Evolutionary conservation across 2,113 vertebrate species (phyloP), one percentile per base, ranked within the genome.

Genomic region (Datnioides undecimradiatus): DNA sequence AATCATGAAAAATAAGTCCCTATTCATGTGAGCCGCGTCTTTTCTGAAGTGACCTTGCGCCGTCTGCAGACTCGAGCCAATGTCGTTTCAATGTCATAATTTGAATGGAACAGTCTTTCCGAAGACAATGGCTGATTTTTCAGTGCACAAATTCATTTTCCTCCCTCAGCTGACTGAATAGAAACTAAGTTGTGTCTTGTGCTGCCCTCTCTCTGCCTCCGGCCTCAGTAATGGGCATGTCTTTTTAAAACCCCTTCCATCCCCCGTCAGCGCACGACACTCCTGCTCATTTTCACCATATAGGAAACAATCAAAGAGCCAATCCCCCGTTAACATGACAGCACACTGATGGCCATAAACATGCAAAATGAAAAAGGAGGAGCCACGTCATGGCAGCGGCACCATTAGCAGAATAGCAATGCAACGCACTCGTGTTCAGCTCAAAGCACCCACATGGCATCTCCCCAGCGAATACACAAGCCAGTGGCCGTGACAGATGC

Each of bases 81-180:
- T 78, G 83, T 82, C 64, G 17, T 73, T 86, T 68, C 79, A 90
- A 85, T 90, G 88, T 91, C 91, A 87, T 46, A 4, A 65, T 86
- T 85, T 91, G 80, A 91, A 92, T 73, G 45, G 86, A 79, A 80
- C 84, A 91, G 87, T 91, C 74, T 82, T 87, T 45, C 68, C 6
- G 62, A 77, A 92, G 84, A 92, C 92, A 92, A 92, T 92, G 81
- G 83, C 23, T 81, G 82, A 85, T 92, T 90, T 90, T 90, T 74
- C 80, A 79, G 58, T 69, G 60, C 11, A 85, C 86, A 87, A 91
- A 90, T 93, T 87, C 36, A 67, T 69, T 87, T 78, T 82, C 34
- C 45, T 70, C 71, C 79, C 68, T 12, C 33, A 10, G 74, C 72
- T 65, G 76, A 89, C 72, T 74, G 86, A 89, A 87, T 76, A 73